Evolutionary conservation across 1,140 invertebrate species (phyloP).

Genomic region (Vanessa tameamea): DNA sequence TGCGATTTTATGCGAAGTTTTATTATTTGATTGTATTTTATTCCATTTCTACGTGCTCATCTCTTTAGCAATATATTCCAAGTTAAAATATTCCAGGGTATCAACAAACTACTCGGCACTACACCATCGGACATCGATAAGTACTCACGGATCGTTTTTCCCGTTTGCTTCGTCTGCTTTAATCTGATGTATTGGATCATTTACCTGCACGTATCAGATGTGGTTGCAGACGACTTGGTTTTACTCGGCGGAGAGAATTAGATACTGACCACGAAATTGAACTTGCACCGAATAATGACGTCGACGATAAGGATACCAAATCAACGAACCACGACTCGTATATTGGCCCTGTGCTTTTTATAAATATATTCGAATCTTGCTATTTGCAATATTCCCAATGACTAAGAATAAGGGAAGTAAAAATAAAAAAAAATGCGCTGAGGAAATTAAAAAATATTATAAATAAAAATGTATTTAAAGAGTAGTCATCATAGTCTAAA

Average conservation of each 20-base stretch:
- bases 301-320: conserved; percentile 18
- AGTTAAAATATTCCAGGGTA: conserved; percentile 82
- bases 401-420: conserved; percentile 32
- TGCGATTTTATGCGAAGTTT: not conserved
- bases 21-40: not conserved
- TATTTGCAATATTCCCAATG: conserved; percentile 36
- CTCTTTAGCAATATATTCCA: conserved; percentile 34
- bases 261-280: conserved; percentile 16
- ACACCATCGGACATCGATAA: conserved; percentile 98
- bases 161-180: conserved; percentile 98
- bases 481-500: conserved; percentile 9
- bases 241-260: conserved; percentile 90
- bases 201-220: conserved; percentile 96
- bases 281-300: not conserved
- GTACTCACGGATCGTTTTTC: conserved; percentile 97
- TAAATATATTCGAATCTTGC: conserved; percentile 42
- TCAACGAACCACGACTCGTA: conserved; percentile 26
- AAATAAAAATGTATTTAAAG: conserved; percentile 27
- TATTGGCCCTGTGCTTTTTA: conserved; percentile 42
- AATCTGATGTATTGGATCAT: conserved; percentile 99
- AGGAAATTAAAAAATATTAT: conserved; percentile 24
- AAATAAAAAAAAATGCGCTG: conserved; percentile 29
- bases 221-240: conserved; percentile 95
- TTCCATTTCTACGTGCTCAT: conserved; percentile 1
- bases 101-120: conserved; percentile 93